Percentiles rank a stretch among this genome's conserved stretches.
Conservation (phyloP, 2,888 invertebrate genomes). For the Limnephilus lunatus region DNA sequence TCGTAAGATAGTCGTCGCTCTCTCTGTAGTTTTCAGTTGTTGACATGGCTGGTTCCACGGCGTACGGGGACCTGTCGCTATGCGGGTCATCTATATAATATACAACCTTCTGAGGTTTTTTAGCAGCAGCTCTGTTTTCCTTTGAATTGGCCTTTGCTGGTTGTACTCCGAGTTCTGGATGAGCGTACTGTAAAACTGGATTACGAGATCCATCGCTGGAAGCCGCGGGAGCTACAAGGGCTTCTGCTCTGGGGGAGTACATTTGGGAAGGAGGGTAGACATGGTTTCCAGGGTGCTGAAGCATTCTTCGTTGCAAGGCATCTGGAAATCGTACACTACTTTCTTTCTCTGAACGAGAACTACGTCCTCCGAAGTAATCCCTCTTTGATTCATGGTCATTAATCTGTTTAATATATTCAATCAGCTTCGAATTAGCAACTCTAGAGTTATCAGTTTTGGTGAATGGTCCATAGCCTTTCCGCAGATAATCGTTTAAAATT, state of each 20-base stretch:
- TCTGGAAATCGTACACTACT: slow-evolving; percentile 74
- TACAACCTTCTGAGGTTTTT: slow-evolving; percentile 72
- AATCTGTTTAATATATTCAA: slow-evolving; percentile 82
- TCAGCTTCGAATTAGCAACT: slow-evolving; percentile 78
- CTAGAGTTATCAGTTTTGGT: slow-evolving; percentile 81
- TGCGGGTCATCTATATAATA: slow-evolving; percentile 77
- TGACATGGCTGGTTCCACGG: slow-evolving; percentile 70
- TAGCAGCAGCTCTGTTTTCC: slow-evolving; percentile 67
- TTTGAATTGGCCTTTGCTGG: slow-evolving; percentile 80
- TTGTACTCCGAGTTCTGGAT: slow-evolving; percentile 87
- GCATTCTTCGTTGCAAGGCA: slow-evolving; percentile 84
- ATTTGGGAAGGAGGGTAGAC: slow-evolving; percentile 82
- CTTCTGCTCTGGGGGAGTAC: slow-evolving; percentile 79
- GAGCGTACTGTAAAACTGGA: slow-evolving; percentile 88
- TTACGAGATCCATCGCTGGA: slow-evolving; percentile 85
- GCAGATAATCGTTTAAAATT: slow-evolving; percentile 73
- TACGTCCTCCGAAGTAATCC: slow-evolving; percentile 79
- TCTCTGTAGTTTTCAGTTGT: slow-evolving; percentile 67
- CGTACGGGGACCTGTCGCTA: slow-evolving; percentile 79
- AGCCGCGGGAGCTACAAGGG: slow-evolving; percentile 76
- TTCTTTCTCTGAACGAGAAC: slow-evolving; percentile 75
- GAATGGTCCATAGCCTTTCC: slow-evolving; percentile 79
- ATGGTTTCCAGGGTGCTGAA: slow-evolving; percentile 81
- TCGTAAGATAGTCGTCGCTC: slow-evolving; percentile 67
- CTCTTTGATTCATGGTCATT: slow-evolving; percentile 81